phyloP scores from a whole-genome alignment of 2,888 invertebrate genomes.

The Microctonus brassicae region DNA sequence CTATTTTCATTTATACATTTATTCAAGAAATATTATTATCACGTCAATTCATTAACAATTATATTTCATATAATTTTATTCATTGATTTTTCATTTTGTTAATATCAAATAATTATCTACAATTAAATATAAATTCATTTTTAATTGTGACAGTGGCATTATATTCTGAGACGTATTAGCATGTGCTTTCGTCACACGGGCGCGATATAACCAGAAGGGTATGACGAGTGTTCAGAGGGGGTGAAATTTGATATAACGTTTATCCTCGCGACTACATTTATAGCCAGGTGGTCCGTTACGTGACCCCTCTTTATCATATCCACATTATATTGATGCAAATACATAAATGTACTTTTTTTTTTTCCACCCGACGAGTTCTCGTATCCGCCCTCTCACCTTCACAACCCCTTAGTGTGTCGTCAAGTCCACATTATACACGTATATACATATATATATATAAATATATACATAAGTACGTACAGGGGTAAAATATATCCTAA shows the following conservation, averaged over 20 bases:
- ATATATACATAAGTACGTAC: no score
- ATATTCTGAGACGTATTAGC: neutral
- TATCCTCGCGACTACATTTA: slow-evolving; percentile 12
- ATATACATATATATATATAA: neutral
- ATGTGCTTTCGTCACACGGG: slow-evolving; percentile 25
- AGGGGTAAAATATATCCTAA: neutral
- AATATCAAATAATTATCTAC: no score
- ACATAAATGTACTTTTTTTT: neutral
- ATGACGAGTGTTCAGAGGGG: slow-evolving; percentile 25
- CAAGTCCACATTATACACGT: neutral
- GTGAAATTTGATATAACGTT: slow-evolving; percentile 15
- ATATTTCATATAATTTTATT: no score
- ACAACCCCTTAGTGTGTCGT: slow-evolving; percentile 12
- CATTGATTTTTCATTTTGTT: no score
- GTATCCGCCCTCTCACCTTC: slow-evolving; percentile 41
- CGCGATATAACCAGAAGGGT: slow-evolving; percentile 10
- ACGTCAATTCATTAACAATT: no score
- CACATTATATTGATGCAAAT: slow-evolving; percentile 8
- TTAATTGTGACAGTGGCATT: no score
- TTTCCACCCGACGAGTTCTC: slow-evolving; percentile 25
- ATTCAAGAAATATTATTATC: no score
- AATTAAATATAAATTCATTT: no score
- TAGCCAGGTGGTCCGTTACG: slow-evolving; percentile 29
- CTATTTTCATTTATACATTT: no score
- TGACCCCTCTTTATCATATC: slow-evolving; percentile 27